These are phyloP conservation scores for Heterodera schachtii DNA, from an alignment of 1,140 invertebrate species.

Conservation along the genomic window DNA sequence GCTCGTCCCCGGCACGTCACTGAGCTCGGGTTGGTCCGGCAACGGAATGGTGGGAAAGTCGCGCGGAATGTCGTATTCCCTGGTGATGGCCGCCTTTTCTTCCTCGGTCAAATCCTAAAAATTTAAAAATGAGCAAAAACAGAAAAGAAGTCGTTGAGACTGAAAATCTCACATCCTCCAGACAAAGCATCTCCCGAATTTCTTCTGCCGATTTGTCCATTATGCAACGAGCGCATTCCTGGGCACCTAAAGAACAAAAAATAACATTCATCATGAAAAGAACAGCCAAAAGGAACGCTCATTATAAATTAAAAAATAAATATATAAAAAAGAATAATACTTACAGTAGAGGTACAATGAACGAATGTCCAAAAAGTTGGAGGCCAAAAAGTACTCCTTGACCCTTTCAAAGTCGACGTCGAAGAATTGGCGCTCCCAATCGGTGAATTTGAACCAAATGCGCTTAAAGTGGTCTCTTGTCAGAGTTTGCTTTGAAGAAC, in stretches of 20 bases:
- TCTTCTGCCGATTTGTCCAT: slow-evolving; percentile 26
- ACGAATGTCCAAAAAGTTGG: slow-evolving; percentile 20
- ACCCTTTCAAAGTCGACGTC: slow-evolving; percentile 25
- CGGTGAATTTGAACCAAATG: slow-evolving; percentile 21
- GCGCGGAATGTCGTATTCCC: neutral
- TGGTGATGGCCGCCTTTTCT: neutral
- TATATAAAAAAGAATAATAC: neutral
- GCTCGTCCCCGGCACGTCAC: no score
- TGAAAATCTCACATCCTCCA: slow-evolving; percentile 19
- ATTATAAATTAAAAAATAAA: no score
- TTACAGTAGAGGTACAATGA: slow-evolving; percentile 28
- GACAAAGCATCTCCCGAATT: slow-evolving; percentile 23
- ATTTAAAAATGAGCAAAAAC: neutral
- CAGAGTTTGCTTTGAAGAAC: neutral
- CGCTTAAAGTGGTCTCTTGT: slow-evolving; percentile 1
- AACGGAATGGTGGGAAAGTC: no score
- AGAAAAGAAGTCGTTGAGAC: neutral
- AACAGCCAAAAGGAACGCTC: no score
- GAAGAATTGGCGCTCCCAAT: slow-evolving; percentile 8
- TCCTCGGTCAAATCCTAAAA: slow-evolving; percentile 21
- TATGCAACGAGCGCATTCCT: slow-evolving; percentile 24
- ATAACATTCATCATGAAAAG: neutral
- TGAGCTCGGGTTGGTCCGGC: no score
- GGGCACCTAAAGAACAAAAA: slow-evolving; percentile 21
- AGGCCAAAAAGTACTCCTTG: slow-evolving; percentile 23